Evolutionary conservation across 2,888 invertebrate genomes (phyloP), one percentile per base, ranked within the genome.

Genomic region (Trissonchulus latispiculum): DNA sequence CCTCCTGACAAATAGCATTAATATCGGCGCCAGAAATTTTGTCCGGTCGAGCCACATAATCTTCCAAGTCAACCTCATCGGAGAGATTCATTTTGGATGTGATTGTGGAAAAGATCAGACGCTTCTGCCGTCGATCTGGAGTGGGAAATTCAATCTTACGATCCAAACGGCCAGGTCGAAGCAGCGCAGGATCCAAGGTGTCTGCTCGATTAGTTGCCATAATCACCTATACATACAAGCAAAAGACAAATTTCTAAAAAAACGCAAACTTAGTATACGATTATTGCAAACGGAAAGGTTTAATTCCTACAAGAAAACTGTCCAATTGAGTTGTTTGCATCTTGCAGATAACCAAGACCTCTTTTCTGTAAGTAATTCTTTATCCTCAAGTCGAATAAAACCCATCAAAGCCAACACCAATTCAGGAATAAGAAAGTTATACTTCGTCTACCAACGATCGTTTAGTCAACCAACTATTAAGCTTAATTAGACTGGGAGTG

Each of bases 21-120:
- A 99, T 97, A 82, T 99, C 99, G 32, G 99, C 99, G 33, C 99
- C 97, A 69, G 95, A 96, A 80, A 99, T 96, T 85, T 94, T 92
- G 84, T 99, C 99, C 1, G 99, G 97, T 29, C 99, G 88, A 18
- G 97, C 96, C 0, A 99, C 96, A 84, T 94, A 99, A 86, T 99
- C 99, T 83, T 99, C 99, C 72, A 99, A 86, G 84, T 99, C 99
- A 0, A 97, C 97, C 85, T 99, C 99, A 81, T 99, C 99, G 72
- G 95, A 94, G 68, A 96, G 86, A 84, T 96, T 96, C 96, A 96
- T 96, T 84, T 90, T 93, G 0, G 91, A 88, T 0, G 99, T 99
- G 80, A 99, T 96, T 0, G 99, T 99, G 1, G 94, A 91, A 87
- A 99, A 99, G 79, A 99, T 92, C 72, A 99, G 87, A 79, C 99